Base-by-base conservation (phyloP, 2,113 vertebrate species). In the Lampris incognitus region DNA sequence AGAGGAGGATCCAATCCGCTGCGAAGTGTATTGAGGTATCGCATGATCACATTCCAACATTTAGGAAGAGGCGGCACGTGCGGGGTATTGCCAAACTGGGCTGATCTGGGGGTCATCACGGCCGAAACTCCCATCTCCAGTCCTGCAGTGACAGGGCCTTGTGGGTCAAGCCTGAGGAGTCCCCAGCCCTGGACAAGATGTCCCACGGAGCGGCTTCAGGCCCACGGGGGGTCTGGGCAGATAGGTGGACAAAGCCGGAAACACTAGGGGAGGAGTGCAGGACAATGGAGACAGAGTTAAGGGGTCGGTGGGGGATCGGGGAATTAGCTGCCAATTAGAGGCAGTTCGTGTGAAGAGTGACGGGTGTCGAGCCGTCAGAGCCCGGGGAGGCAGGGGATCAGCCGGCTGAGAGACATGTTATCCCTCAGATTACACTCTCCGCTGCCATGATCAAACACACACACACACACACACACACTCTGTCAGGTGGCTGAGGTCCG, bases 61-160 rank as follows among this genome's bases (percentile, higher is more conserved):
- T 24, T 24, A 24, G 24, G 24, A 24, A 24, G 24, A 24, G 24
- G 24, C 24, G 24, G 24, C 24, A 24, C 24, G 24, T 24, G 24
- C 24, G 24, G 24, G 24, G 24, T 24, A 24, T 24, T 24, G 24
- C 24, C 24, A 24, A 24, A 24, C 24, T 24, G 24, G 24, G 24
- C 24, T 51, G 50, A 51, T n/a, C 1, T 54, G 50, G 6, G 6
- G 91, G 92, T 88, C 91, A 92, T 93, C 91, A 93, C 87, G 91
- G 88, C 95, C 94, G 95, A 93, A 95, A 89, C 78, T 87, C 80
- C 78, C 92, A 90, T 93, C 94, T 97, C 93, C 96, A 90, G 84
- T 82, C 95, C 94, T 89, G 85, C 92, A 89, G 88, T 91, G 91
- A 89, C 92, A 88, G 92, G 85, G 81, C 92, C 91, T 92, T 89